Conservation (phyloP, 2,888 invertebrate genomes). For the Noctua fimbriata region DNA sequence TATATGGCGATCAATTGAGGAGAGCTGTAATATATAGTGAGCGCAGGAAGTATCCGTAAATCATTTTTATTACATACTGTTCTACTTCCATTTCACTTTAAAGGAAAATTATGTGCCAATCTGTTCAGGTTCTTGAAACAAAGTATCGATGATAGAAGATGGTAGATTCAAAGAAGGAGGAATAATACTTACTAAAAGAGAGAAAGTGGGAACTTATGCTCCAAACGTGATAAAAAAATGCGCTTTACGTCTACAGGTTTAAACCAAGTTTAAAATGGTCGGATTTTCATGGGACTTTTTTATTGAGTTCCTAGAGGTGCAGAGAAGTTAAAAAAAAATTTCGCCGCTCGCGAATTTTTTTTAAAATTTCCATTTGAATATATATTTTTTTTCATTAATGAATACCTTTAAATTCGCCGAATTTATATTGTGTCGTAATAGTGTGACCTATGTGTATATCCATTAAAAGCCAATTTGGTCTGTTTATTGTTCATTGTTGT, state of each 20-base stretch:
- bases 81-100: conserved; percentile 44
- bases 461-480: too few species aligned
- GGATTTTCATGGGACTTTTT: too few species aligned
- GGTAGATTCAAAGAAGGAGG: neutral
- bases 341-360: too few species aligned
- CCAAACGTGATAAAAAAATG: neutral
- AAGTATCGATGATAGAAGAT: neutral
- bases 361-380: too few species aligned
- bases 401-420: too few species aligned
- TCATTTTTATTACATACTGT: conserved; percentile 50
- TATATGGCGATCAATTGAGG: conserved; percentile 49
- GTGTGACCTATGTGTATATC: too few species aligned
- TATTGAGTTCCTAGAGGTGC: too few species aligned
- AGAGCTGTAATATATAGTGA: conserved; percentile 30
- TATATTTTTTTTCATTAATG: too few species aligned
- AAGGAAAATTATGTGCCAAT: conserved; percentile 44
- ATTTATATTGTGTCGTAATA: too few species aligned
- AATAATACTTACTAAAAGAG: neutral
- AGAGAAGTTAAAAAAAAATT: too few species aligned
- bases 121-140: conserved; percentile 7
- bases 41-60: conserved; percentile 42
- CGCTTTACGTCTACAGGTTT: neutral
- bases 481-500: too few species aligned
- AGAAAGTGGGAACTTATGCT: neutral
- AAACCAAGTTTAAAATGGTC: too few species aligned